Evolutionary conservation across 1,140 invertebrate species (phyloP), one percentile per base, ranked within the genome.

Genomic region (Zelostemma sp.): DNA sequence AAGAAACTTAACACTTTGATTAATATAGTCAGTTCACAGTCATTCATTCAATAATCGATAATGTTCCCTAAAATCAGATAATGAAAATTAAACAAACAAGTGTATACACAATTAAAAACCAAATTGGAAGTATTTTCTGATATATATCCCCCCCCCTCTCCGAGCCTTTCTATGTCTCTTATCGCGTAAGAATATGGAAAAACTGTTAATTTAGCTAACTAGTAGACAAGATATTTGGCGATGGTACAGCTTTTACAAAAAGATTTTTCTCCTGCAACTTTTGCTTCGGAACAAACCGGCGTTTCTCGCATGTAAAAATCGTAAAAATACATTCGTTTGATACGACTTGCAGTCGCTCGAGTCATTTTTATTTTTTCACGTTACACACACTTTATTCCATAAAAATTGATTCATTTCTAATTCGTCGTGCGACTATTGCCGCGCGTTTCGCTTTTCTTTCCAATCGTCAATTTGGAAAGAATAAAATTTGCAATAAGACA

Each of bases 271-370:
- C 49, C 31, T 64, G 58, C 40, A 49, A 65, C 62, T 60, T 68
- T 58, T 54, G 62, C 65, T 73, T 66, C 65, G 50, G 64, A 68
- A 68, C 65, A 57, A 72, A 67, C 64, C 60, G 60, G 67, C 69
- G 64, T 72, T 46, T 35, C 38, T 72, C n/a, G 21, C 28, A 15
- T 33, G 65, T 72, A 72, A 72, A 72, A 72, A 72, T 72, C 64
- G 70, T 72, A 72, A 72, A 72, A 72, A 72, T 72, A 72, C 70
- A 68, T 72, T 72, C 68, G 70, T 61, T 64, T 72, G 64, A 68
- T 68, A 68, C 64, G 61, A 72, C 69, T 72, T 64, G 69, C 64
- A 56, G 67, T 72, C 69, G 60, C 63, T 72, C 67, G 56, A 67
- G 38, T 62, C 59, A 54, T 54, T 54, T 8, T 3, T 28, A 28